Percentiles rank a stretch among this genome's conserved stretches.
These are phyloP conservation scores for Irena cyanogastra DNA, from an alignment of 2,113 vertebrate species.

Conservation along the genomic window DNA sequence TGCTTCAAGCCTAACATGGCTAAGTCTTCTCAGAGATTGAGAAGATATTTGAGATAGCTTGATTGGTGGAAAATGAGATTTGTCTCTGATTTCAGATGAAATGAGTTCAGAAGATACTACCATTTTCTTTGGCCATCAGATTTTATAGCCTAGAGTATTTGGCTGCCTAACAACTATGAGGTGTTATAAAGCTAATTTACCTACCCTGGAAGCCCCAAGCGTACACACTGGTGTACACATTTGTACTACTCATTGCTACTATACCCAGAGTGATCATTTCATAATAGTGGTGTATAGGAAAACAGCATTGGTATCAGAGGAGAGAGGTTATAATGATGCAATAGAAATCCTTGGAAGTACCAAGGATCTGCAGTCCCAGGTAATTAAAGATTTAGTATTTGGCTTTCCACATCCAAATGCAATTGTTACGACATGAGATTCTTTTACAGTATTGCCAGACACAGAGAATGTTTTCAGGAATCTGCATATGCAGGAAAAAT, in stretches of 20 bases:
- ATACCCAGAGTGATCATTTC: neutral
- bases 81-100: neutral
- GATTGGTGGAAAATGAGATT: neutral
- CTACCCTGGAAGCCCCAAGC: neutral
- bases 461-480: neutral
- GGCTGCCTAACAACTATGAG: neutral
- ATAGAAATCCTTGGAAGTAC: neutral
- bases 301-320: neutral
- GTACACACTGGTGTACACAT: neutral
- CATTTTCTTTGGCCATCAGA: neutral
- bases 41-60: neutral
- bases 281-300: neutral
- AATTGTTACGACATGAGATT: neutral
- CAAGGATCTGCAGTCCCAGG: neutral
- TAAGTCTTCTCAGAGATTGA: neutral
- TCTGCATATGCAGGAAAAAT: neutral
- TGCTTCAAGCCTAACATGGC: neutral
- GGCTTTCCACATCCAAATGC: neutral
- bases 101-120: neutral
- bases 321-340: neutral
- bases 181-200: neutral
- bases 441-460: neutral
- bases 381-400: neutral
- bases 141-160: neutral
- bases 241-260: neutral